Percentiles rank a stretch among this genome's conserved stretches.
These are phyloP conservation scores for Rhingia rostrata DNA, from an alignment of 2,888 invertebrate species.

Conservation along the genomic window DNA sequence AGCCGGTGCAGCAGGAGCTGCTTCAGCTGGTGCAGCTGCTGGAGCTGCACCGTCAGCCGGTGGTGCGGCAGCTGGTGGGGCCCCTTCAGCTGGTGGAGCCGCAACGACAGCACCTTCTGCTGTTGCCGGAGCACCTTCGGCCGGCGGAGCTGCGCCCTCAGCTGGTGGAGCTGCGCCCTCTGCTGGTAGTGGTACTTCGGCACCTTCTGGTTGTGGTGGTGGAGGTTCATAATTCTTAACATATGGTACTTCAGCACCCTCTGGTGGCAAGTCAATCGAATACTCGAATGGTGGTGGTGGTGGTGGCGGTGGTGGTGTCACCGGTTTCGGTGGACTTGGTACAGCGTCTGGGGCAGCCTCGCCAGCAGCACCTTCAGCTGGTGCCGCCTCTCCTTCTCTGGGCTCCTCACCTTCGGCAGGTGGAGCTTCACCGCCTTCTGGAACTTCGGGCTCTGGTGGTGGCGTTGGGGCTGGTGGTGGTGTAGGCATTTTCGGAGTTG, in stretches of 20 bases:
- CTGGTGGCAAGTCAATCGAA: slow-evolving; percentile 82
- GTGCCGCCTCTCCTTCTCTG: slow-evolving; percentile 75
- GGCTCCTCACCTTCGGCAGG: slow-evolving; percentile 78
- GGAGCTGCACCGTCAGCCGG: slow-evolving; percentile 76
- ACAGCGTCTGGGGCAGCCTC: slow-evolving; percentile 75
- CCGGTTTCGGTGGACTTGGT: slow-evolving; percentile 81
- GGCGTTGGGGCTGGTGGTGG: slow-evolving; percentile 81
- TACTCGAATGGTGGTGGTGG: slow-evolving; percentile 83
- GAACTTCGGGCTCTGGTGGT: slow-evolving; percentile 81
- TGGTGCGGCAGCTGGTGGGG: slow-evolving; percentile 75
- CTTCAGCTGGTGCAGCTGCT: slow-evolving; percentile 73
- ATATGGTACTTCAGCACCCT: slow-evolving; percentile 83
- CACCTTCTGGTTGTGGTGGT: slow-evolving; percentile 81
- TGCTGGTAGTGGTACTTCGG: slow-evolving; percentile 76
- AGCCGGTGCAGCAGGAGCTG: slow-evolving; percentile 73
- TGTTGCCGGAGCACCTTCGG: slow-evolving; percentile 78
- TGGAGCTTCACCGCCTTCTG: slow-evolving; percentile 77
- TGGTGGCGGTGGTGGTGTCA: slow-evolving; percentile 82
- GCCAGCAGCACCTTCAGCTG: slow-evolving; percentile 76
- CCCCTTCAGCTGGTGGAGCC: slow-evolving; percentile 62
- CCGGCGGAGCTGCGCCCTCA: slow-evolving; percentile 79
- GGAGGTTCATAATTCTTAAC: slow-evolving; percentile 83
- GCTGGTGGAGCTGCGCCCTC: slow-evolving; percentile 78
- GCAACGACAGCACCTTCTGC: slow-evolving; percentile 77
- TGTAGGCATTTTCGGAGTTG: slow-evolving; percentile 81